Conservation (phyloP, 2,888 invertebrate genomes). For the Meandrusa payeni region DNA sequence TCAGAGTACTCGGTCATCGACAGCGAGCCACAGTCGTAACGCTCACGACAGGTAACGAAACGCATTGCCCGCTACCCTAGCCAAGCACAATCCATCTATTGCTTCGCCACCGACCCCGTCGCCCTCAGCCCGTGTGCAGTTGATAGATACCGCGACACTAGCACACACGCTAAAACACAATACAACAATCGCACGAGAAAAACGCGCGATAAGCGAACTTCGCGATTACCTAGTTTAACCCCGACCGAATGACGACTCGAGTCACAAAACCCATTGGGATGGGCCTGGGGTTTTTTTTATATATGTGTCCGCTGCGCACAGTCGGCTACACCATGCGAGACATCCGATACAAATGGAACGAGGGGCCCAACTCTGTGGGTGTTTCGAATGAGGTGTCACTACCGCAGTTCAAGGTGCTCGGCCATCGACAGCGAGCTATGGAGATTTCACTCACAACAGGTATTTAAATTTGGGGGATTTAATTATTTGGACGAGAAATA, state of each 20-base stretch:
- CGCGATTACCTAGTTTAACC: conserved; percentile 65
- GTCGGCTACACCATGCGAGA: conserved; percentile 99
- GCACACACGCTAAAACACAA: conserved; percentile 71
- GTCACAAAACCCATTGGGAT: conserved; percentile 78
- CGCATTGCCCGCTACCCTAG: conserved; percentile 57
- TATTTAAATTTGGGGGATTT: conserved; percentile 76
- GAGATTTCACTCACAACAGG: conserved; percentile 98
- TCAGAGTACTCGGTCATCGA: conserved; percentile 97
- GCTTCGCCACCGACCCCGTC: conserved; percentile 72
- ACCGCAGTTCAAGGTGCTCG: conserved; percentile 98
- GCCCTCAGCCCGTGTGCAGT: conserved; percentile 75
- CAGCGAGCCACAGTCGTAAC: conserved; percentile 96
- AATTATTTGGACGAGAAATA: conserved; percentile 32
- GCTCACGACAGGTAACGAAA: conserved; percentile 94
- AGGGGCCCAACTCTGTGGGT: conserved; percentile 96
- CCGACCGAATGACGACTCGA: conserved; percentile 71
- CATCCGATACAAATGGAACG: conserved; percentile 98
- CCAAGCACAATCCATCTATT: conserved; percentile 57
- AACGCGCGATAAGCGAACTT: conserved; percentile 56
- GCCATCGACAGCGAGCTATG: conserved; percentile 97
- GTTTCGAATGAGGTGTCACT: conserved; percentile 97
- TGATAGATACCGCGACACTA: conserved; percentile 66
- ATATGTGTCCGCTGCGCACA: conserved; percentile 82
- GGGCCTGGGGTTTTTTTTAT: conserved; percentile 78
- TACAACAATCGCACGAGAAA: conserved; percentile 68